A percentile compares a stretch with the other conserved stretches of the same genome.
phyloP scores from a whole-genome alignment of 2,888 invertebrate species.

The Chalcosyrphus nemorum region DNA sequence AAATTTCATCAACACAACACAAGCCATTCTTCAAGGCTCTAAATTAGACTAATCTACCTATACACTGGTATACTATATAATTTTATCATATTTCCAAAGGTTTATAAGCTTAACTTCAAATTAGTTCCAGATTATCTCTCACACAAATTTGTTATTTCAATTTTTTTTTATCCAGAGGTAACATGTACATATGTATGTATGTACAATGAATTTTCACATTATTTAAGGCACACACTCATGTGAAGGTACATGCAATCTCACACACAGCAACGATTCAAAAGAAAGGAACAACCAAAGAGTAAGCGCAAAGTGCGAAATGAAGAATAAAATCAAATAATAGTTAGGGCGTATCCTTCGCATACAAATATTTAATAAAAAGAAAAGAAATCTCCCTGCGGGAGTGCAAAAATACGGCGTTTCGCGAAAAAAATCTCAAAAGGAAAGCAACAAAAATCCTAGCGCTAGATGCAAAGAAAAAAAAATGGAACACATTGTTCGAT shows the following conservation, averaged over 20 bases:
- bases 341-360: slow-evolving; percentile 68
- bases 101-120: no score
- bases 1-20: no score
- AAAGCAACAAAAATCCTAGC: slow-evolving; percentile 40
- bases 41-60: no score
- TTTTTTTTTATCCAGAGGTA: neutral
- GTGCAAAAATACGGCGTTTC: slow-evolving; percentile 27
- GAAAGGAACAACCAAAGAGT: slow-evolving; percentile 23
- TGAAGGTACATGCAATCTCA: neutral
- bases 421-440: slow-evolving; percentile 50
- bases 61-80: no score
- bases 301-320: slow-evolving; percentile 49
- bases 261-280: neutral
- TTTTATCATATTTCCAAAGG: no score
- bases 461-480: slow-evolving; percentile 9
- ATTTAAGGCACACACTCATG: neutral
- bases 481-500: slow-evolving; percentile 45
- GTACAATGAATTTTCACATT: neutral
- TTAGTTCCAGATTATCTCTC: neutral
- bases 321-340: slow-evolving; percentile 64
- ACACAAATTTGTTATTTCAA: neutral
- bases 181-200: no score
- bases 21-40: no score
- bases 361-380: slow-evolving; percentile 55
- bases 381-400: slow-evolving; percentile 30